Percentiles rank a stretch among this genome's conserved stretches.
Conservation (phyloP, 2,888 invertebrate genomes). For the Frankliniella intonsa region DNA sequence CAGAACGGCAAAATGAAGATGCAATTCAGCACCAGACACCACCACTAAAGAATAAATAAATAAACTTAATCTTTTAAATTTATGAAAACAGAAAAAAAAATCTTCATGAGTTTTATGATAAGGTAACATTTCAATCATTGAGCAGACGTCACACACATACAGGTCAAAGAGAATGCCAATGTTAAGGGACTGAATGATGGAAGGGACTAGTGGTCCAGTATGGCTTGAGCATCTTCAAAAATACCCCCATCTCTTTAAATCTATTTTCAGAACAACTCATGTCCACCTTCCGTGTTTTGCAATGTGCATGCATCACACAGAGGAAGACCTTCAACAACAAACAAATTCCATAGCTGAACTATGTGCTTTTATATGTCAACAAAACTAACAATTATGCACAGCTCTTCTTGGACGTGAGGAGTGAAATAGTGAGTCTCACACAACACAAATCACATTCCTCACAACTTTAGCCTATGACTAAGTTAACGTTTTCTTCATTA, state of each 20-base stretch:
- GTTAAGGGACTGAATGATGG: constrained; percentile 16
- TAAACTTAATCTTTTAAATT: constrained; percentile 13
- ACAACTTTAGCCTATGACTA: constrained; percentile 11
- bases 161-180: constrained; percentile 20
- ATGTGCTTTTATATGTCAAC: constrained; percentile 22
- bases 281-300: not conserved
- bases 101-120: constrained; percentile 21
- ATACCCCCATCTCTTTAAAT: not conserved
- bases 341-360: constrained; percentile 21
- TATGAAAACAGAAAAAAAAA: constrained; percentile 19
- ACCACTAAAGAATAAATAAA: constrained; percentile 26
- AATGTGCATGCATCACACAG: not conserved
- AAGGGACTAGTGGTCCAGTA: constrained; percentile 22
- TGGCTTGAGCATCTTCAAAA: constrained; percentile 25
- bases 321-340: constrained; percentile 3
- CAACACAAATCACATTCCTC: not conserved
- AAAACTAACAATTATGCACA: constrained; percentile 23
- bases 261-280: not conserved
- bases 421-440: not conserved
- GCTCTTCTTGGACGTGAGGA: constrained; percentile 2
- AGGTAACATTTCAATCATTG: constrained; percentile 23
- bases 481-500: not conserved
- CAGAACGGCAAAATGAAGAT: constrained; percentile 25
- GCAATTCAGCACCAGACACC: constrained; percentile 26
- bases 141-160: constrained; percentile 13